Evolutionary conservation across 2,113 vertebrate genomes (phyloP).

Genomic region (Pungitius pungitius): DNA sequence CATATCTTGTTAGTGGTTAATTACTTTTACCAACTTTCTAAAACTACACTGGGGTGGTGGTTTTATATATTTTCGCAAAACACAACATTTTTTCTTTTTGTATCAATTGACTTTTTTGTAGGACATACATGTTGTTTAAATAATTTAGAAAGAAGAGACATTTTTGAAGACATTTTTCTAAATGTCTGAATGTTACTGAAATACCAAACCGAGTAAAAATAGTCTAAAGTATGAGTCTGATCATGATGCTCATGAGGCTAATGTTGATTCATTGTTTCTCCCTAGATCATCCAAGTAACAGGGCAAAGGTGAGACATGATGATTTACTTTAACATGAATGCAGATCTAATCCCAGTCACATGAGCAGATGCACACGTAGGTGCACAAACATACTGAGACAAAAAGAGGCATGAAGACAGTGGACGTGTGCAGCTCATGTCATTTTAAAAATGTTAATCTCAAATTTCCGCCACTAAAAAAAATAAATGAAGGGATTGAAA

Average conservation of each 20-base stretch:
- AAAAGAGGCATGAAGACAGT: background rate
- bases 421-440: background rate
- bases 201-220: background rate
- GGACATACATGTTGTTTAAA: background rate
- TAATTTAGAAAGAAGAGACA: background rate
- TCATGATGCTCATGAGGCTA: background rate
- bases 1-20: background rate
- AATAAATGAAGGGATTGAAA: no score
- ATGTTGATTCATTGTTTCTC: slow-evolving; percentile 14
- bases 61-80: background rate
- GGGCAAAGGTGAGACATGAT: slow-evolving; percentile 69
- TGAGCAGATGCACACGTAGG: background rate
- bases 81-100: no score
- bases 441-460: background rate
- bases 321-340: background rate
- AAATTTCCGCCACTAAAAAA: background rate
- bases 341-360: slow-evolving; percentile 7
- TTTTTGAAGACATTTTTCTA: background rate
- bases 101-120: background rate
- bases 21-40: background rate
- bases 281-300: slow-evolving; percentile 73
- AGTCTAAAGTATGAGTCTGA: background rate
- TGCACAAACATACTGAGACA: background rate
- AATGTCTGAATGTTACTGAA: background rate
- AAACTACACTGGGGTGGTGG: background rate